Conservation (phyloP, 2,888 invertebrate genomes). For the Chrysomela aeneicollis region DNA sequence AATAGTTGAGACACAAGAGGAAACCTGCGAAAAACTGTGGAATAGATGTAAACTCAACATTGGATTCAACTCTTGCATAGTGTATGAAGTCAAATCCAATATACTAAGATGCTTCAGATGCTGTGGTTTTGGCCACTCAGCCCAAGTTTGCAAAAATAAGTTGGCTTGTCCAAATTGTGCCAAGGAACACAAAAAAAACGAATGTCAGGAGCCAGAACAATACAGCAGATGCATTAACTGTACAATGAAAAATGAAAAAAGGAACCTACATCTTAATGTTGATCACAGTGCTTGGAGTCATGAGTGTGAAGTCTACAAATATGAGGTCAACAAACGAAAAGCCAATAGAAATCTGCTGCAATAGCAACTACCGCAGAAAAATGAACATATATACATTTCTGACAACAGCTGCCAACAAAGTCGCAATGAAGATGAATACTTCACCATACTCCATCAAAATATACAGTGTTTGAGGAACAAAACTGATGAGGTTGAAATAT, state of each 20-base stretch:
- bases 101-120: constrained; percentile 18
- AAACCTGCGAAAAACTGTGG: constrained; percentile 10
- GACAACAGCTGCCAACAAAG: constrained; percentile 18
- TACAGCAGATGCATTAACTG: constrained; percentile 12
- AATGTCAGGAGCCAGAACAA: constrained; percentile 13
- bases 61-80: constrained; percentile 10
- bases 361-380: constrained; percentile 10
- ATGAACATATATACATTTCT: constrained; percentile 12
- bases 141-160: constrained; percentile 15
- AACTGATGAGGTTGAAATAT: constrained; percentile 10
- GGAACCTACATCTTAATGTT: constrained; percentile 17
- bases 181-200: constrained; percentile 14
- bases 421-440: constrained; percentile 11
- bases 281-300: constrained; percentile 15
- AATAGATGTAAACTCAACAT: background rate
- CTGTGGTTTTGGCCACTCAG: constrained; percentile 12
- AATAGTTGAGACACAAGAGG: constrained; percentile 9
- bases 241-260: constrained; percentile 16
- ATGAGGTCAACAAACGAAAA: constrained; percentile 8
- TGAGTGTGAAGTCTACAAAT: constrained; percentile 13
- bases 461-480: constrained; percentile 10
- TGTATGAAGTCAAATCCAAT: constrained; percentile 16
- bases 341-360: constrained; percentile 8
- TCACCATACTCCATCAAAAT: constrained; percentile 11
- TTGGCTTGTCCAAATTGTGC: constrained; percentile 16